A percentile compares a stretch with the other conserved stretches of the same genome.
Evolutionary conservation across 2,888 invertebrate genomes (phyloP).

Genomic region (Cepaea hortensis): DNA sequence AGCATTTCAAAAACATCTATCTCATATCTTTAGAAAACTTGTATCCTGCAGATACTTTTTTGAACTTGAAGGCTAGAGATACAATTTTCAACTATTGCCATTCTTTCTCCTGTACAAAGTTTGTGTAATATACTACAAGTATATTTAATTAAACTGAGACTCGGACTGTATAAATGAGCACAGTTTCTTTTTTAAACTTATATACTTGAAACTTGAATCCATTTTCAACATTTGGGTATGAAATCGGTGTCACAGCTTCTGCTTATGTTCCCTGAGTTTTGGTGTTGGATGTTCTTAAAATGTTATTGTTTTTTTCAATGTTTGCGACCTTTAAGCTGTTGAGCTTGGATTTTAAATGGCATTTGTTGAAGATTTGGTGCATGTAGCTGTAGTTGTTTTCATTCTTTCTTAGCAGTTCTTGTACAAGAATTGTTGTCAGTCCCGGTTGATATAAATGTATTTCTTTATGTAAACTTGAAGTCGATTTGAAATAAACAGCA

Average conservation of each 20-base stretch:
- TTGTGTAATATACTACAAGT: no score
- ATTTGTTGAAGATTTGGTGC: not conserved
- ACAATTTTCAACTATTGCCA: no score
- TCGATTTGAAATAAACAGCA: no score
- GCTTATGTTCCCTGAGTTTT: slow-evolving; percentile 1
- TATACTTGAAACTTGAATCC: not conserved
- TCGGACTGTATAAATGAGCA: no score
- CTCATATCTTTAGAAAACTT: no score
- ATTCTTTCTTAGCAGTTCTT: not conserved
- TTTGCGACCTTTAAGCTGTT: not conserved
- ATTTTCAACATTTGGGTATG: not conserved
- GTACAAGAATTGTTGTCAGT: not conserved
- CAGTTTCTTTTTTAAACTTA: not conserved
- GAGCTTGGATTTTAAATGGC: not conserved
- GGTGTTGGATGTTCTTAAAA: slow-evolving; percentile 29
- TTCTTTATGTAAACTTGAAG: not conserved
- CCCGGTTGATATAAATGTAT: not conserved
- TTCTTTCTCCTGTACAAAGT: no score
- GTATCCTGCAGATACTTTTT: no score
- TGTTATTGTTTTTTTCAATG: not conserved
- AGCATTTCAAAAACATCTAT: no score
- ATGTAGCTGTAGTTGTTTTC: not conserved
- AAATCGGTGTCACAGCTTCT: not conserved
- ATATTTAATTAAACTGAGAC: no score
- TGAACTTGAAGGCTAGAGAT: no score